Conservation (phyloP, 2,888 invertebrate genomes). For the Pyrgus malvae region DNA sequence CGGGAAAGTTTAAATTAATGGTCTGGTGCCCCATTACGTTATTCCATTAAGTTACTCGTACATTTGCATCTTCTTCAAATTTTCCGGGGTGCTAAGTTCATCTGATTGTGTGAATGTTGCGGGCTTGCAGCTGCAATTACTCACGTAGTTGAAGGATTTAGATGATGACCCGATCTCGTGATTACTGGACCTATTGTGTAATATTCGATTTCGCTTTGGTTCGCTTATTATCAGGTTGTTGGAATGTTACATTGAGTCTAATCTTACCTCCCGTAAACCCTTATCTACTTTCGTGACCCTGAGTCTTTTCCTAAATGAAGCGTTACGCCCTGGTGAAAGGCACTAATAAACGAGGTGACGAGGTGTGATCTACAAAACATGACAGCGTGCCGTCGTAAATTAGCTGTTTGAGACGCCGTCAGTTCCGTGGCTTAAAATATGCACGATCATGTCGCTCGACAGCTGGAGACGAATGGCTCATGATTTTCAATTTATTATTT, state of each 20-base stretch:
- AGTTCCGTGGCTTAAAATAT: constrained; percentile 32
- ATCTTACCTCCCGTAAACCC: neutral
- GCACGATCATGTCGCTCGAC: constrained; percentile 28
- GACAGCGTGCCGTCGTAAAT: constrained; percentile 30
- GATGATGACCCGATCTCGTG: constrained; percentile 1
- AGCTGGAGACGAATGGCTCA: constrained; percentile 31
- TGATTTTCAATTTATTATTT: constrained; percentile 31
- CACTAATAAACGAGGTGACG: neutral
- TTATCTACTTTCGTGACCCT: too few species aligned
- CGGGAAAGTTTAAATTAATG: constrained; percentile 29
- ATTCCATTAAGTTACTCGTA: constrained; percentile 16
- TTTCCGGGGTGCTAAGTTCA: constrained; percentile 24
- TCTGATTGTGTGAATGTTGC: constrained; percentile 9
- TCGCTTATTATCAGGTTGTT: too few species aligned
- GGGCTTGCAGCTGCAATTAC: constrained; percentile 2
- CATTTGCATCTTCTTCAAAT: constrained; percentile 26
- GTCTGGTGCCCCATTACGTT: constrained; percentile 21
- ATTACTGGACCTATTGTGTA: constrained; percentile 9
- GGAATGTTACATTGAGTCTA: neutral
- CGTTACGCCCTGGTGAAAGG: neutral
- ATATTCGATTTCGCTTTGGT: neutral
- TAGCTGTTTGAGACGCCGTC: constrained; percentile 10
- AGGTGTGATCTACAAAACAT: constrained; percentile 27
- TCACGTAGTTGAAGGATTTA: constrained; percentile 11
- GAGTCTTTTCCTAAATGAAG: neutral